These are phyloP conservation scores for Campoletis sonorensis DNA, from an alignment of 1,140 invertebrate species.

Conservation along the genomic window DNA sequence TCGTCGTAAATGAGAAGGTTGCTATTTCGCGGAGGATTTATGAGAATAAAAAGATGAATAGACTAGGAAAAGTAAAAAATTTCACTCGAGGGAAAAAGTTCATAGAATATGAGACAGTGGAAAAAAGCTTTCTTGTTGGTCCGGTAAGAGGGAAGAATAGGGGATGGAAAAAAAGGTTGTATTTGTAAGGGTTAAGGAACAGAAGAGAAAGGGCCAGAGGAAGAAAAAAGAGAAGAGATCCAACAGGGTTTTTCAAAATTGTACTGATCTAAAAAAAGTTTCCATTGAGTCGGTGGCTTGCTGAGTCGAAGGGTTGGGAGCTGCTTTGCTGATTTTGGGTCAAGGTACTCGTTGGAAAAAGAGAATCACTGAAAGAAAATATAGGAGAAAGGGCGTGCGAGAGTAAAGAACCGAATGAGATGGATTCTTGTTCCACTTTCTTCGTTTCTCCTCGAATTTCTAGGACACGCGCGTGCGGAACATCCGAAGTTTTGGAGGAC, in stretches of 20 bases:
- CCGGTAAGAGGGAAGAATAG: neutral
- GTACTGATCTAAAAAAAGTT: slow-evolving; percentile 63
- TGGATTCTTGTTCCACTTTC: neutral
- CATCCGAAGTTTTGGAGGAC: neutral
- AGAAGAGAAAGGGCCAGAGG: too few relatives aligned
- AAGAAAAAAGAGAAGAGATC: slow-evolving; percentile 3
- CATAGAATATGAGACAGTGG: neutral
- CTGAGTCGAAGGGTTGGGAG: slow-evolving; percentile 48
- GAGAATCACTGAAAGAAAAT: slow-evolving; percentile 46
- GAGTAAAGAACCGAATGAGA: neutral
- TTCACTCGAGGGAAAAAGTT: neutral
- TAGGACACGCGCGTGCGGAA: slow-evolving; percentile 21
- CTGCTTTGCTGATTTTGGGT: neutral
- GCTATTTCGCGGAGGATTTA: neutral
- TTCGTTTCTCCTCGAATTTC: neutral
- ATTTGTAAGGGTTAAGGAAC: neutral
- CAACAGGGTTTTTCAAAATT: slow-evolving; percentile 70
- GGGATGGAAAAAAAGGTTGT: neutral
- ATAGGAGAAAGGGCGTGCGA: slow-evolving; percentile 34
- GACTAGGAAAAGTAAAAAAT: neutral
- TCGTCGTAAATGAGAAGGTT: too few relatives aligned
- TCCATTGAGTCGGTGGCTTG: slow-evolving; percentile 52
- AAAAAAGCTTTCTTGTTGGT: neutral
- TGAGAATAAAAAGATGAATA: neutral
- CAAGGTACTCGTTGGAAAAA: slow-evolving; percentile 48